Percentiles rank a stretch among this genome's conserved stretches.
Conservation (phyloP, 2,888 invertebrate genomes). For the Chaetogeoica ovagalla region DNA sequence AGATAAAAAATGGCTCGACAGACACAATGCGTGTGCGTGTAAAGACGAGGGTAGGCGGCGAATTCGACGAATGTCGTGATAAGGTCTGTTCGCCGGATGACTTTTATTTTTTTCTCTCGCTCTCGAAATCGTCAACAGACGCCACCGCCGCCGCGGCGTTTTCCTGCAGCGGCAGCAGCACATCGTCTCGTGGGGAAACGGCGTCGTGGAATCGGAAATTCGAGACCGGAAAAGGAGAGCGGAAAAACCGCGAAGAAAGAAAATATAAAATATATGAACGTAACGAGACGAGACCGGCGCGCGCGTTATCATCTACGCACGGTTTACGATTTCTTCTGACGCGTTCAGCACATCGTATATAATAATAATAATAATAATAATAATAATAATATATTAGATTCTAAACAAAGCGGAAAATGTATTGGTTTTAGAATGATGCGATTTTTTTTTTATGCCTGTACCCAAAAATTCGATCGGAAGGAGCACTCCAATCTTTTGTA, state of each 20-base stretch:
- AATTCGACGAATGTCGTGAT: constrained; percentile 33
- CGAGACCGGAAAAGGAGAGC: neutral
- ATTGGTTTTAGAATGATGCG: too few relatives aligned
- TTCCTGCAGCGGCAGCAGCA: too few relatives aligned
- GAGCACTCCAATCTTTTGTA: too few relatives aligned
- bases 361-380: too few relatives aligned
- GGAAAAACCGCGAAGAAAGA: neutral
- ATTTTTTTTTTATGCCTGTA: too few relatives aligned
- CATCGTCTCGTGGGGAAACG: constrained; percentile 14
- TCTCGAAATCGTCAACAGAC: constrained; percentile 15
- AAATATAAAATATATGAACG: neutral
- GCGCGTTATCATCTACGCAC: neutral
- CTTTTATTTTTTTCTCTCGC: constrained; percentile 11
- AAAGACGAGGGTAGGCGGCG: neutral
- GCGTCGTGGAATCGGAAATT: constrained; percentile 29
- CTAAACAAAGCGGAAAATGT: too few relatives aligned
- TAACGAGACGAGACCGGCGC: neutral
- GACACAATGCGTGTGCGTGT: constrained; percentile 3
- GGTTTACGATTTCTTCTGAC: constrained; percentile 9
- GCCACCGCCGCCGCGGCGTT: neutral
- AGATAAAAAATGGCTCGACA: constrained; percentile 39
- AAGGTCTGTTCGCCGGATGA: constrained; percentile 14
- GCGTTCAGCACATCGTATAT: neutral
- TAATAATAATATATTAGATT: too few relatives aligned
- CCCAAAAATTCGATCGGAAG: too few relatives aligned